Evolutionary conservation across 2,113 vertebrate genomes (phyloP), one percentile per base, ranked within the genome.

Genomic region (Anguilla rostrata): DNA sequence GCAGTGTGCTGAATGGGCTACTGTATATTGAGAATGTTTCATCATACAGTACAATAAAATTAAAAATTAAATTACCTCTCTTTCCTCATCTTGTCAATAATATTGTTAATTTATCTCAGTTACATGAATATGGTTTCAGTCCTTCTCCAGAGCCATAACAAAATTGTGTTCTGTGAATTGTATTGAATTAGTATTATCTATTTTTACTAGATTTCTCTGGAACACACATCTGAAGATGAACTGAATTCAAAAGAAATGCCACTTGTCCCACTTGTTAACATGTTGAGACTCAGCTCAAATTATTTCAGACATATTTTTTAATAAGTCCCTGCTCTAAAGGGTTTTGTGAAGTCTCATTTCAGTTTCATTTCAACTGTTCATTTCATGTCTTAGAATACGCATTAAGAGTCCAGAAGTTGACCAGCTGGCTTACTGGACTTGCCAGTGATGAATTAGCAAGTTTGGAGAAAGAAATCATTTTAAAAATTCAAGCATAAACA

Each of bases 361-460:
- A 75, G 91, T 94, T 94, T 94, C 87, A 92, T 94, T 93, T 87
- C 90, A 40, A 85, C 90, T 85, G 86, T 93, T 91, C 92, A 91
- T 93, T 94, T 93, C 92, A 92, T 91, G 92, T 93, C 87, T 87
- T 88, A 88, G 91, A 90, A 89, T 79, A 85, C 89, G 87, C 91
- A 89, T 92, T 88, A 88, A 91, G 92, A 90, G 84, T 85, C 89
- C 49, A 79, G 82, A 88, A 83, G 90, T 89, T 86, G 92, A 92
- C 89, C 93, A 93, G 93, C 90, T 94, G 93, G 92, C 34, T 34
- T 34, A 34, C 34, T 34, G 93, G 92, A 92, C 91, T 89, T 90
- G 90, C 91, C 85, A 90, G 94, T 91, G 91, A 91, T 91, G 88
- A 93, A 94, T 88, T 90, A 92, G 89, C 92, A 90, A 92, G 92